These are phyloP conservation scores for Pseudomyrmex dendroicus DNA, from an alignment of 1,140 invertebrate species.

Conservation along the genomic window DNA sequence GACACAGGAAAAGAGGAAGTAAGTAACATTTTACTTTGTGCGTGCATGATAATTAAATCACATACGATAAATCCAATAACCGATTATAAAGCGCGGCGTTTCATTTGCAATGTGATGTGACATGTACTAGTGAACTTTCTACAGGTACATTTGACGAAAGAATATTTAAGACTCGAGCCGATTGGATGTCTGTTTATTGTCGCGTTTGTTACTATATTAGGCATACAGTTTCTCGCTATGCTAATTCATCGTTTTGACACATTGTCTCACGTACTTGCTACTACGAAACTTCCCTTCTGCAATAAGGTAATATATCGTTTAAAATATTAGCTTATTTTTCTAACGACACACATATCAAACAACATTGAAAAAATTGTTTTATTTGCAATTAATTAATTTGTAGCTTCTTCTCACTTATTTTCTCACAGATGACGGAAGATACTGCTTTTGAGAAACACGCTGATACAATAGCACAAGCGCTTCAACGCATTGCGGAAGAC, in stretches of 20 bases:
- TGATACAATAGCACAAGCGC: slow-evolving; percentile 87
- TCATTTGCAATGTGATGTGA: not conserved
- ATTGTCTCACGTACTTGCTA: slow-evolving; percentile 93
- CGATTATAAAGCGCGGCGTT: not conserved
- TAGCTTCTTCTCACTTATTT: not conserved
- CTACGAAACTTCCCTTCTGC: slow-evolving; percentile 85
- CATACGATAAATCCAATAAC: too few relatives aligned
- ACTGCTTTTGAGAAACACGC: slow-evolving; percentile 86
- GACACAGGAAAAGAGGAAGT: slow-evolving; percentile 81
- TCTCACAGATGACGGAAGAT: slow-evolving; percentile 78
- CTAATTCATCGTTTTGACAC: slow-evolving; percentile 94
- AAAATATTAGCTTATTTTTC: not conserved
- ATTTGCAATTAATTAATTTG: not conserved
- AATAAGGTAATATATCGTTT: slow-evolving; percentile 68
- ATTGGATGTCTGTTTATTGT: slow-evolving; percentile 81
- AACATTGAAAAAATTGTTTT: too few relatives aligned
- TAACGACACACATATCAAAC: too few relatives aligned
- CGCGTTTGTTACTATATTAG: slow-evolving; percentile 84
- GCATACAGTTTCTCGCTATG: slow-evolving; percentile 94
- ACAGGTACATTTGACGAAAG: slow-evolving; percentile 84
- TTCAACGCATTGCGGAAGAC: slow-evolving; percentile 85
- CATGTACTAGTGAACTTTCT: slow-evolving; percentile 45
- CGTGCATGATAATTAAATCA: too few relatives aligned
- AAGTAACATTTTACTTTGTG: slow-evolving; percentile 14
- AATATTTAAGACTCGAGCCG: slow-evolving; percentile 88